Evolutionary conservation across 2,888 invertebrate species (phyloP), one percentile per base, ranked within the genome.

Genomic region (Pedicia rivosa): DNA sequence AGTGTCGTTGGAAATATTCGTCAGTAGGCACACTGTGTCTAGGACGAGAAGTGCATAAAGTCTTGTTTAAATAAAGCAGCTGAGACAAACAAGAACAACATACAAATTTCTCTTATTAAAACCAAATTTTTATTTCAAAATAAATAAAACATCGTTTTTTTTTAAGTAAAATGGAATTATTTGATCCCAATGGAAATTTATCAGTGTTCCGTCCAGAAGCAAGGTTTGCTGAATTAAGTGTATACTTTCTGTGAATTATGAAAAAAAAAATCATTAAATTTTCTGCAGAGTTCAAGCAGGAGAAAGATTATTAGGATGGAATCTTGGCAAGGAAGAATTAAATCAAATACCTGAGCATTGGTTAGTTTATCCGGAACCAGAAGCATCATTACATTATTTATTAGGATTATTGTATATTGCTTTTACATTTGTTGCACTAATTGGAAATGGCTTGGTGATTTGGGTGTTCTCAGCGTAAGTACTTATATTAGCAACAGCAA

Each of bases 371-470:
- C 72, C 75, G 4, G 84, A 84, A 51, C 86, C 87, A 2, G 81
- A 82, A 40, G 79, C 78, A 42, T 76, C 82, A 36, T 67, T 84
- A 48, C 81, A 87, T 59, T 81, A 83, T 44, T 68, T 84, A 3
- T 65, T 87, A 32, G 84, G 78, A 5, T 65, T 84, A 14, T 63
- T 86, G 17, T 87, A 87, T 54, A 68, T 73, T 36, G 74, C 75
- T 50, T 80, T 84, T 50, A 77, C 77, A 28, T 66, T 79, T 29
- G 64, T 79, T 36, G 72, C 84, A 4, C 59, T 79, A 7, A 57
- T 78, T 26, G 87, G 88, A 42, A 88, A 88, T 58, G 87, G 87
- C 43, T 64, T 86, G 35, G 87, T 88, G 43, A 74, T 87, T 46
- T 87, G 80, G 71, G 71, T 88, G 46, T 88, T 88, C 56, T 69